Evolutionary conservation across 2,888 invertebrate species (phyloP).

Genomic region (Tolmerus cingulatus): DNA sequence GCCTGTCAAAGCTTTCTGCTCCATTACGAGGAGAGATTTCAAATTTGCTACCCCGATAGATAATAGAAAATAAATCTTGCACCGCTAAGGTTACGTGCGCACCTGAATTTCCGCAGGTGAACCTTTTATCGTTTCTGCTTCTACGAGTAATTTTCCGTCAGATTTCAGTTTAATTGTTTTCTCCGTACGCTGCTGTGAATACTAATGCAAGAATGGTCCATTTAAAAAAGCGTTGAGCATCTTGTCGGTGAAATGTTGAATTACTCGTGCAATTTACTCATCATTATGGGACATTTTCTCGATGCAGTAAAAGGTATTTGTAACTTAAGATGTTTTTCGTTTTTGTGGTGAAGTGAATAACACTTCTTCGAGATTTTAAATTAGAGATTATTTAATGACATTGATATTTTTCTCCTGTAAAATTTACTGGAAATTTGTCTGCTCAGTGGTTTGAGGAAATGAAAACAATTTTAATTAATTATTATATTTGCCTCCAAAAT

Average conservation of each 20-base stretch:
- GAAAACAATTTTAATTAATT: too few species aligned
- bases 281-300: not conserved
- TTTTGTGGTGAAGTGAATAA: too few species aligned
- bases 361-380: too few species aligned
- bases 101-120: conserved; percentile 1
- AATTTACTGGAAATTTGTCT: too few species aligned
- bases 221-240: not conserved
- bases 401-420: too few species aligned
- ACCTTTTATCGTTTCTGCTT: conserved; percentile 1
- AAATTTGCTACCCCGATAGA: conserved; percentile 1
- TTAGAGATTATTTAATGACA: too few species aligned
- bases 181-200: not conserved
- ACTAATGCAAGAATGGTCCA: not conserved
- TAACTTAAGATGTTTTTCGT: not conserved
- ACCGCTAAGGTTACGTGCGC: not conserved
- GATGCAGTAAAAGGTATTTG: not conserved
- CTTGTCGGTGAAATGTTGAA: not conserved
- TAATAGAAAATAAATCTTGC: conserved; percentile 7
- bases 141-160: conserved; percentile 20
- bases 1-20: not conserved
- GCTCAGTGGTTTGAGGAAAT: too few species aligned
- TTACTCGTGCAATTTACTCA: not conserved
- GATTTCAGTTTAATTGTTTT: conserved; percentile 33
- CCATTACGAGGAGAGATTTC: conserved; percentile 5
- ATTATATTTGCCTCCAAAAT: too few species aligned